phyloP scores from a whole-genome alignment of 2,888 invertebrate species.

The Scaeva pyrastri region DNA sequence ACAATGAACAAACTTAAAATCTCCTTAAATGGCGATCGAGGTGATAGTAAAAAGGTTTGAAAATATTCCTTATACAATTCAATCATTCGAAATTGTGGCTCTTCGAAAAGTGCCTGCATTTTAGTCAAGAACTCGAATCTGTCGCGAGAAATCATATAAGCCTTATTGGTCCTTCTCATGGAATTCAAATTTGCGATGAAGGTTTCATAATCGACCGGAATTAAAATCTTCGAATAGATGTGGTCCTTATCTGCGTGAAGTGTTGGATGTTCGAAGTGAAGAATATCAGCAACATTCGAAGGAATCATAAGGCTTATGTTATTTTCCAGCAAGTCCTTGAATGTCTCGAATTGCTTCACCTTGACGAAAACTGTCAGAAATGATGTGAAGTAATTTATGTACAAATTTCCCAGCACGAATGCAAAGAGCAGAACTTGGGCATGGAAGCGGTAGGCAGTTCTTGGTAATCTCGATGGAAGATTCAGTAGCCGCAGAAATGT shows the following conservation, averaged over 20 bases:
- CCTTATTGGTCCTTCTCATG: constrained; percentile 24
- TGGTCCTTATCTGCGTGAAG: neutral
- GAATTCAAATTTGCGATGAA: neutral
- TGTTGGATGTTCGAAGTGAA: neutral
- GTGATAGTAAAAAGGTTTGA: constrained; percentile 12
- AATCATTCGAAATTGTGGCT: constrained; percentile 27
- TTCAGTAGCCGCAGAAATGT: constrained; percentile 21
- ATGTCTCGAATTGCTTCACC: constrained; percentile 28
- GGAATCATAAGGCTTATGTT: constrained; percentile 27
- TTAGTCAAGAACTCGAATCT: constrained; percentile 3
- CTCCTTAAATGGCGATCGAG: constrained; percentile 33
- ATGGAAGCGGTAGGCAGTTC: constrained; percentile 35
- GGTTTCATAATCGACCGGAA: neutral
- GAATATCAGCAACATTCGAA: neutral
- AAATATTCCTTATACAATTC: neutral
- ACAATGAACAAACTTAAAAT: constrained; percentile 28
- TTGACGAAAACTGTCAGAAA: constrained; percentile 46
- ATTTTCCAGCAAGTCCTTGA: constrained; percentile 31
- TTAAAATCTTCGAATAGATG: constrained; percentile 7
- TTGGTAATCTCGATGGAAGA: neutral
- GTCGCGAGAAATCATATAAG: constrained; percentile 1
- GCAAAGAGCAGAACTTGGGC: constrained; percentile 37
- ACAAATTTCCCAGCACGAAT: constrained; percentile 39
- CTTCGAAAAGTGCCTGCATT: neutral
- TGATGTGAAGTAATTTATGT: constrained; percentile 35